Evolutionary conservation across 2,113 vertebrate species (phyloP), one percentile per base, ranked within the genome.

Genomic region (Nipponia nippon): DNA sequence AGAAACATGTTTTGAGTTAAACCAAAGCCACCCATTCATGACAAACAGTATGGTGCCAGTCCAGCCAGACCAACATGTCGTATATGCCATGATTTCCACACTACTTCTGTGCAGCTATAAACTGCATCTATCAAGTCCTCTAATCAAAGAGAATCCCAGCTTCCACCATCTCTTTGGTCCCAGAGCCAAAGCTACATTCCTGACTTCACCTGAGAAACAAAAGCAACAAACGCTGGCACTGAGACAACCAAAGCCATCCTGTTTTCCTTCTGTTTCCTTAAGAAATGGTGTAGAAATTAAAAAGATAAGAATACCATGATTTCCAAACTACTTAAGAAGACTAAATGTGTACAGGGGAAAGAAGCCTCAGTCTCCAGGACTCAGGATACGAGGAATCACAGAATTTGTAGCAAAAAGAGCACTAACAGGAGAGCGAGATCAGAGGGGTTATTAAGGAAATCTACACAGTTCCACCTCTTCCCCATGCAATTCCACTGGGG

Each of bases 51-150:
- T 6, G 34, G 42, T 49, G n/a, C 30, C 40, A 53, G 38, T 38
- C 73, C 82, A 87, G 26, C 13, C 66, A 89, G 30, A 62, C 11
- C 26, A 82, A 47, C 3, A 8, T 0, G 0, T 12, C 4, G 0
- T 10, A 58, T 12, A 61, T 49, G 46, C 40, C 34, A 32, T 10
- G 25, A 77, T 17, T 61, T 73, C 55, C 75, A 23, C 15, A 7
- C 4, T 7, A 38, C 29, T 25, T 70, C 50, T 52, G 8, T 47
- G 20, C 36, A 84, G 42, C 42, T 78, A 36, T 13, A 44, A 90
- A 70, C 73, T 66, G 17, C 16, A 56, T 17, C 53, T 34, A 73
- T 56, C 53, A 26, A 66, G 32, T 42, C 2, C 42, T 15, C 38
- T 61, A 40, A 87, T 19, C 59, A 78, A 77, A 84, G 27, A 49